These are phyloP conservation scores for Dicrostonyx torquatus DNA, from an alignment of 2,797 vertebrate genomes.

Conservation along the genomic window DNA sequence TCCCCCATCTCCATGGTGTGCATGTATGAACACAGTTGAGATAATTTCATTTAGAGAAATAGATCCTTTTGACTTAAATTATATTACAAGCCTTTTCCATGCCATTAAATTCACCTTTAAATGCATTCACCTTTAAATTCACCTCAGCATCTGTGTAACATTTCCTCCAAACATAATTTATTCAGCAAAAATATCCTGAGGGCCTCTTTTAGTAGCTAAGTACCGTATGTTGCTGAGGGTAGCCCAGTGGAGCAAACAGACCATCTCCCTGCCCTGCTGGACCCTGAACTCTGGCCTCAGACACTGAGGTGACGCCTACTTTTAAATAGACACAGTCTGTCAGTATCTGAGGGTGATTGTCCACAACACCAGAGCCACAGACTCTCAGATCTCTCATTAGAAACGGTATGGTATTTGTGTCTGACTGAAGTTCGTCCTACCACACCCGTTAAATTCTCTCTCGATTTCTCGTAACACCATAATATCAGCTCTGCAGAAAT, in stretches of 20 bases:
- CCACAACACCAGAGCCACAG: too few species aligned
- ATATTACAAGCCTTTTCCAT: neutral
- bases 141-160: neutral
- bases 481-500: neutral
- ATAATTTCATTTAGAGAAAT: slow-evolving; percentile 1
- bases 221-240: too few species aligned
- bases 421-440: neutral
- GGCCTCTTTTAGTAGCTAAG: neutral
- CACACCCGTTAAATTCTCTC: neutral
- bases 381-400: neutral
- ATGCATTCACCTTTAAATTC: slow-evolving; percentile 20
- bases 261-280: neutral
- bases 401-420: neutral
- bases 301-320: neutral
- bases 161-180: neutral
- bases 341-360: neutral
- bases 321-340: neutral
- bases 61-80: neutral
- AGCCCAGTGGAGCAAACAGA: rapidly evolving
- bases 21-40: neutral
- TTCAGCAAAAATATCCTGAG: neutral
- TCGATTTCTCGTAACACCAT: neutral
- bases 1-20: neutral
- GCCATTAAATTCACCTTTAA: neutral
- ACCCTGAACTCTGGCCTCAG: neutral